A percentile compares a stretch with the other conserved stretches of the same genome.
Evolutionary conservation across 2,797 vertebrate species (phyloP).

Genomic region (Hypotaenidia okinawae): DNA sequence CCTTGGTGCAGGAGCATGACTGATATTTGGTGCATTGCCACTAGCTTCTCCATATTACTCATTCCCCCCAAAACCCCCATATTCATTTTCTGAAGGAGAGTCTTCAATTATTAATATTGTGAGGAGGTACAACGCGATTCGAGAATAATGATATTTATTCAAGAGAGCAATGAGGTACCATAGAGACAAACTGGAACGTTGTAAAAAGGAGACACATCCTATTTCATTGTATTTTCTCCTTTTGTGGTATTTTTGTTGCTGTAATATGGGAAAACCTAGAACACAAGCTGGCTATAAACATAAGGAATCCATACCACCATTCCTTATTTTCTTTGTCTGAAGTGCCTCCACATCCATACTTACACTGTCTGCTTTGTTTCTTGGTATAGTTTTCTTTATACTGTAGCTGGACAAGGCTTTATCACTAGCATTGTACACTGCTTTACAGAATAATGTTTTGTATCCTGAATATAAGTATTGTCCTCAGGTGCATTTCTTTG

Average conservation of each 20-base stretch:
- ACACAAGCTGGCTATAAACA: neutral
- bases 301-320: neutral
- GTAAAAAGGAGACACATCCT: neutral
- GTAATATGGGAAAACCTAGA: neutral
- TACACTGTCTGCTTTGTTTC: neutral
- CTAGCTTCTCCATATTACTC: neutral
- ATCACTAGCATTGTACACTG: neutral
- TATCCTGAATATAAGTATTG: neutral
- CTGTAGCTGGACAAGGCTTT: neutral
- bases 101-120: conserved; percentile 46
- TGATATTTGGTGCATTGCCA: conserved; percentile 9
- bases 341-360: neutral
- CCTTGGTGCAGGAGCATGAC: neutral
- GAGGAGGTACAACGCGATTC: neutral
- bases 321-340: neutral
- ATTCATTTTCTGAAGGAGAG: conserved; percentile 34
- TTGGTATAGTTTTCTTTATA: neutral
- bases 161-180: neutral
- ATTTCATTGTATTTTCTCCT: neutral
- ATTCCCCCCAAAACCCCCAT: neutral
- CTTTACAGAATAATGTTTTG: neutral
- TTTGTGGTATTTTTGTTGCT: neutral
- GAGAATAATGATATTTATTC: neutral
- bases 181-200: neutral
- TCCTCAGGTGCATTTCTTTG: neutral